Base-by-base conservation (phyloP, 1,140 invertebrate species). In the Drosophila auraria region DNA sequence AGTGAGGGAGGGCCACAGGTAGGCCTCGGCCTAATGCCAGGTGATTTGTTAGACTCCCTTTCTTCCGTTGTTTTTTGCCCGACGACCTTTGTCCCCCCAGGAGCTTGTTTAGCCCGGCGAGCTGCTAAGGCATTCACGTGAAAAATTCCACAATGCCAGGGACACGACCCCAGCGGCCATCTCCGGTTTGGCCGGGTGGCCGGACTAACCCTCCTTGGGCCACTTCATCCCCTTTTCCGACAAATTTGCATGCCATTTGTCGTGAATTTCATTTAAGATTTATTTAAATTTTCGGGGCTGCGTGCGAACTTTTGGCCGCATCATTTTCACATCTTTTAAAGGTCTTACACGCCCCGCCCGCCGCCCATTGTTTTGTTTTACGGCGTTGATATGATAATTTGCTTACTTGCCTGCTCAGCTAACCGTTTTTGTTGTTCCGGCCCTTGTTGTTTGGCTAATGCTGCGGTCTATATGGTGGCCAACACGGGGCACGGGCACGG, bases 201-300 rank as follows among this genome's bases (percentile, higher is more conserved):
- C 45, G 66, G 36, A 65, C 61, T 36, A 33, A 12, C 38, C 50
- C 68, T 38, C 17, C 23, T 4, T 6, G 11, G 11, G 30, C 30
- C 53, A 20, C 53, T 54, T 7, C 20, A 30, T 27, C 33, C 58
- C 25, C 17, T 36, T 56, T 56, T n/a, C 56, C 40, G 64, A 58
- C 53, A 87, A 86, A 86, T 86, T 86, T 82, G 83, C 83, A 74
- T 79, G 65, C 83, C 83, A 82, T 87, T 86, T 86, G 78, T 78
- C 69, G 69, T 82, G 83, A 86, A 78, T 86, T 86, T 86, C 70
- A 86, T 86, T 86, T 75, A 76, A 87, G 79, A 87, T 86, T 86
- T 86, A 86, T 86, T 86, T 86, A 86, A 86, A 86, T 86, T 86
- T 57, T 78, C 50, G 27, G 59, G 17, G 33, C 27, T 71, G 66